Evolutionary conservation across 2,888 invertebrate species (phyloP).

Genomic region (Dioctria rufipes): DNA sequence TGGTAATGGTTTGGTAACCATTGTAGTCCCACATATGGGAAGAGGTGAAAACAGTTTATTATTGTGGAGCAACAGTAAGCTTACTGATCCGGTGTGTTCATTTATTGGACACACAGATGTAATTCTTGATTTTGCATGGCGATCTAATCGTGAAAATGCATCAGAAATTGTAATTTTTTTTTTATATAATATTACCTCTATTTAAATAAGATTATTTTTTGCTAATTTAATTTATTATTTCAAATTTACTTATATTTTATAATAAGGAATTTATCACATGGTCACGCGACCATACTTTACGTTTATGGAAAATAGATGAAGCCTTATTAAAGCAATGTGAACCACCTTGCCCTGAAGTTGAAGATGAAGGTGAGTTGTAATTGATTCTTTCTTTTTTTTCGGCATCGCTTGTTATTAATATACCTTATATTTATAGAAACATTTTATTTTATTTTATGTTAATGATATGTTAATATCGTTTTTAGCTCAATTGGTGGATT

Average conservation of each 20-base stretch:
- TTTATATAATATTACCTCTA: too few species aligned
- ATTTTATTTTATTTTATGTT: too few species aligned
- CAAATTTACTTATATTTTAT: conserved; percentile 27
- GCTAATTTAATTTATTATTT: not conserved
- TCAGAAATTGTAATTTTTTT: conserved; percentile 66
- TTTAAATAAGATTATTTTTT: too few species aligned
- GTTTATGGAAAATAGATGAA: conserved; percentile 92
- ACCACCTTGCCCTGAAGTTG: conserved; percentile 70
- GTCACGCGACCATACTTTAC: conserved; percentile 93
- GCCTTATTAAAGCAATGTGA: conserved; percentile 85
- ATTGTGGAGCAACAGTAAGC: conserved; percentile 81
- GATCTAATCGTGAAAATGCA: conserved; percentile 76
- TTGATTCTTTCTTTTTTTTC: too few species aligned
- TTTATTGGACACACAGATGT: conserved; percentile 96
- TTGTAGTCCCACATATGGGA: conserved; percentile 91
- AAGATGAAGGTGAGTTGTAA: conserved; percentile 65
- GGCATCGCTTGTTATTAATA: too few species aligned
- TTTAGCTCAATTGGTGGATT: conserved; percentile 15
- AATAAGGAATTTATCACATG: conserved; percentile 87
- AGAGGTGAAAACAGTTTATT: conserved; percentile 88
- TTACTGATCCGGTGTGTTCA: conserved; percentile 86
- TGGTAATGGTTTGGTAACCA: conserved; percentile 92
- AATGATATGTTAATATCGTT: too few species aligned
- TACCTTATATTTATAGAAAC: too few species aligned
- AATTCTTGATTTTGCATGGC: conserved; percentile 95